Evolutionary conservation across 1,140 invertebrate species (phyloP).

Genomic region (Oppia nitens): DNA sequence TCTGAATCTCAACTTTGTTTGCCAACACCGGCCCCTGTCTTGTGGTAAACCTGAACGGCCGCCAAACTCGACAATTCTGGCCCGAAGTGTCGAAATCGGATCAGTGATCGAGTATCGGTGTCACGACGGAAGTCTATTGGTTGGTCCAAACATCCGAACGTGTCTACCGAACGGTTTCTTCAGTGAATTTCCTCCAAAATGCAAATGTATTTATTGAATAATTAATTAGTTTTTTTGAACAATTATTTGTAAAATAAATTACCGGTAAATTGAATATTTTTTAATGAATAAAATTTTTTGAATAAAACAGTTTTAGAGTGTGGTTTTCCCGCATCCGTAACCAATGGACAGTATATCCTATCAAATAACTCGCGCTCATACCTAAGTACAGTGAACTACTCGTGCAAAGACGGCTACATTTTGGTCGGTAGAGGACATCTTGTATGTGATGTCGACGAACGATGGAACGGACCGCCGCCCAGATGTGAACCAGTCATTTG

Average conservation of each 20-base stretch:
- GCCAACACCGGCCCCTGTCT: slow-evolving; percentile 76
- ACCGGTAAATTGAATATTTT: neutral
- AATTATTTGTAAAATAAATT: neutral
- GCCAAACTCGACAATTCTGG: slow-evolving; percentile 71
- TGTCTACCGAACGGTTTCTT: slow-evolving; percentile 83
- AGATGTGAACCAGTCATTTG: slow-evolving; percentile 64
- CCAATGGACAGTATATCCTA: slow-evolving; percentile 58
- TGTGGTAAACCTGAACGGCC: slow-evolving; percentile 79
- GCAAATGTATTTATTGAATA: slow-evolving; percentile 51
- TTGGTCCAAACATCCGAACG: slow-evolving; percentile 60
- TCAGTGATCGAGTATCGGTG: slow-evolving; percentile 70
- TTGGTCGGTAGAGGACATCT: slow-evolving; percentile 60
- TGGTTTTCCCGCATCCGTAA: slow-evolving; percentile 65
- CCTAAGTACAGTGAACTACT: slow-evolving; percentile 63
- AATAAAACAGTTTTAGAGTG: slow-evolving; percentile 56
- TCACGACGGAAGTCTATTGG: slow-evolving; percentile 63
- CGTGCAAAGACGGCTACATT: slow-evolving; percentile 62
- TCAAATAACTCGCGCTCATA: slow-evolving; percentile 68
- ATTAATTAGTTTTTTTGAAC: slow-evolving; percentile 4
- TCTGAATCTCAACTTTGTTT: slow-evolving; percentile 70
- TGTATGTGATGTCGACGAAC: slow-evolving; percentile 74
- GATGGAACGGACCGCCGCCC: slow-evolving; percentile 83
- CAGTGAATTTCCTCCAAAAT: slow-evolving; percentile 78
- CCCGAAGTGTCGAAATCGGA: slow-evolving; percentile 54
- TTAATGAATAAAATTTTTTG: slow-evolving; percentile 3